Conservation (phyloP, 2,113 vertebrate species). For the Chascanopsetta lugubris region DNA sequence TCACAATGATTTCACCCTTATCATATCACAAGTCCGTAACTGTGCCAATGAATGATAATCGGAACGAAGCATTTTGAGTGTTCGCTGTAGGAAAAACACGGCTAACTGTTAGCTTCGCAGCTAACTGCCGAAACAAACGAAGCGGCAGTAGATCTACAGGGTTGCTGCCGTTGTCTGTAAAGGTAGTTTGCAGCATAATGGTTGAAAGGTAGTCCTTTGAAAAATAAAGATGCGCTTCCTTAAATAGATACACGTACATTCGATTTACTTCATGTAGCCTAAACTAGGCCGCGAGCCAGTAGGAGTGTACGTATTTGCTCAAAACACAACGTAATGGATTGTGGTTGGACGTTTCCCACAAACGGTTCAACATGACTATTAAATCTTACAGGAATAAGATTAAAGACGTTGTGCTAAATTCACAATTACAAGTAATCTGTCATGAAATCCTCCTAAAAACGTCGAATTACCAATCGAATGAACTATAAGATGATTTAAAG, state of each 20-base stretch:
- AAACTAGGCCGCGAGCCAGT: constrained; percentile 45
- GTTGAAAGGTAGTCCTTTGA: neutral
- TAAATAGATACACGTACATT: too few relatives aligned
- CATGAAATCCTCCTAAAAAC: too few relatives aligned
- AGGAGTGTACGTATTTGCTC: neutral
- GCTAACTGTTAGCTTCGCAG: constrained; percentile 51
- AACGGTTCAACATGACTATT: neutral
- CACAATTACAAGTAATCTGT: too few relatives aligned
- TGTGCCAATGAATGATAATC: too few relatives aligned
- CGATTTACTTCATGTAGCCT: neutral
- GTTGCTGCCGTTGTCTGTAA: fast-evolving
- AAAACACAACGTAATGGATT: neutral
- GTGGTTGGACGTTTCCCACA: fast-evolving
- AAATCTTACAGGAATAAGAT: too few relatives aligned
- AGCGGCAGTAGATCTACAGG: fast-evolving
- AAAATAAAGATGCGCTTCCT: neutral
- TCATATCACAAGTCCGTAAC: too few relatives aligned
- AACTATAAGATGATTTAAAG: too few relatives aligned
- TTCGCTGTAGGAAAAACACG: constrained; percentile 18
- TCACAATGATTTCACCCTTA: too few relatives aligned
- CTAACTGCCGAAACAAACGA: constrained; percentile 1
- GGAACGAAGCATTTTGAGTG: neutral
- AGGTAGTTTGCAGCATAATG: neutral
- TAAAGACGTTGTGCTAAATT: too few relatives aligned
- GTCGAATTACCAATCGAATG: too few relatives aligned